phyloP scores from a whole-genome alignment of 2,888 invertebrate species.

The Malthinus flaveolus region DNA sequence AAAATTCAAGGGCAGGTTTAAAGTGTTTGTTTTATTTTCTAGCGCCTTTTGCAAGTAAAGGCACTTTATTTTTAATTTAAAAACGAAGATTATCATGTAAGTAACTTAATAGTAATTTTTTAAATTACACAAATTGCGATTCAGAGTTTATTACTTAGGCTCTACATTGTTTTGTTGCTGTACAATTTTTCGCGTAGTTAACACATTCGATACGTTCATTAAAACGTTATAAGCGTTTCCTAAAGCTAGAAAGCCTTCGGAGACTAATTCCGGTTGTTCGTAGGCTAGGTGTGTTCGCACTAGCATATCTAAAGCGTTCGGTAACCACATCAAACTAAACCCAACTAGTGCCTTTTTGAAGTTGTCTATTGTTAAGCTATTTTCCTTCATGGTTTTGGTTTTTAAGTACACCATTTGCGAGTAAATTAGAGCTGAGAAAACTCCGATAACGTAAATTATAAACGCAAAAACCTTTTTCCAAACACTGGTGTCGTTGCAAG shows the following conservation, averaged over 20 bases:
- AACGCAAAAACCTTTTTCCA: conserved; percentile 43
- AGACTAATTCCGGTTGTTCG: conserved; percentile 36
- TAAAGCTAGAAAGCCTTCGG: conserved; percentile 41
- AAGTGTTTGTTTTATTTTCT: no score
- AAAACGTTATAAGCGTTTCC: conserved; percentile 41
- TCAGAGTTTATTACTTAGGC: not conserved
- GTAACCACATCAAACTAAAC: conserved; percentile 47
- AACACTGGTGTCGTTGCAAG: conserved; percentile 22
- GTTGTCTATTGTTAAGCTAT: conserved; percentile 11
- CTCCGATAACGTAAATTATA: conserved; percentile 41
- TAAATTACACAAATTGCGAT: not conserved
- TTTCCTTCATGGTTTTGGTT: conserved; percentile 19
- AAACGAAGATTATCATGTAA: no score
- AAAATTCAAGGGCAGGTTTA: no score
- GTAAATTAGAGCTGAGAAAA: conserved; percentile 42
- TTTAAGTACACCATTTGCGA: conserved; percentile 40
- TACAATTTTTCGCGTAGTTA: conserved; percentile 4
- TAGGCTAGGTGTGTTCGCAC: conserved; percentile 42
- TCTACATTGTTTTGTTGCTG: not conserved
- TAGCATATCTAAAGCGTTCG: conserved; percentile 45
- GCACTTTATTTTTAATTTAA: no score
- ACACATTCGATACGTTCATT: conserved; percentile 34
- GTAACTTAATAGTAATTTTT: no score
- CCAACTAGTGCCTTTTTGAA: conserved; percentile 37
- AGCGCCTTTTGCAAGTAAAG: no score